These are phyloP conservation scores for Thermophis baileyi DNA, from an alignment of 2,113 vertebrate species.

Conservation along the genomic window DNA sequence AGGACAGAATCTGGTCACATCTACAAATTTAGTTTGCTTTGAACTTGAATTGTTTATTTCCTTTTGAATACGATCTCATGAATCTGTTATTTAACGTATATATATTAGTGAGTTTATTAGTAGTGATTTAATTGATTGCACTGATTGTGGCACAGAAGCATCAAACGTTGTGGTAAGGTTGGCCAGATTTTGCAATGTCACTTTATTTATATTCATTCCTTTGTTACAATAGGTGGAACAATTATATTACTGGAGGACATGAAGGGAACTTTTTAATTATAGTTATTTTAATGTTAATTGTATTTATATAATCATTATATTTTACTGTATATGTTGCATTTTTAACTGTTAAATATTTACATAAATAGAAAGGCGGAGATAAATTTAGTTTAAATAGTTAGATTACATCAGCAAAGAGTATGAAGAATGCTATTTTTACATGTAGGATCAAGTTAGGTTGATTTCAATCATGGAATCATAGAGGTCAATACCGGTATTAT, in stretches of 20 bases:
- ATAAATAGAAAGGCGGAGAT: neutral
- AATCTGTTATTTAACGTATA: neutral
- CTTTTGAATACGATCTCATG: neutral
- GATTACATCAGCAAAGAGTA: neutral
- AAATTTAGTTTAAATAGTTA: neutral
- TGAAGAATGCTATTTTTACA: neutral
- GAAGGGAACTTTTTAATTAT: neutral
- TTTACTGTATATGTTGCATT: neutral
- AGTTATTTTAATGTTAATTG: neutral
- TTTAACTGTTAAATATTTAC: neutral
- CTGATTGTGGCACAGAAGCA: neutral
- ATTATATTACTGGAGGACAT: neutral
- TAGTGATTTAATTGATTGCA: neutral
- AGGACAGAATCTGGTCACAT: constrained; percentile 8
- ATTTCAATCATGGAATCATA: neutral
- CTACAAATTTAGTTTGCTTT: constrained; percentile 11
- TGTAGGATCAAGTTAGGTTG: neutral
- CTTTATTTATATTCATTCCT: neutral
- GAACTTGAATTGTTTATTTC: neutral
- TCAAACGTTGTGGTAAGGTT: neutral
- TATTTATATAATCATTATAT: neutral
- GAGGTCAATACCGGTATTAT: neutral
- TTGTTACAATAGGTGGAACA: neutral
- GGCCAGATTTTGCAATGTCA: neutral
- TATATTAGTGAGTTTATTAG: neutral